Evolutionary conservation across 1,140 invertebrate genomes (phyloP), one percentile per base, ranked within the genome.

Genomic region (Psix sp.): DNA sequence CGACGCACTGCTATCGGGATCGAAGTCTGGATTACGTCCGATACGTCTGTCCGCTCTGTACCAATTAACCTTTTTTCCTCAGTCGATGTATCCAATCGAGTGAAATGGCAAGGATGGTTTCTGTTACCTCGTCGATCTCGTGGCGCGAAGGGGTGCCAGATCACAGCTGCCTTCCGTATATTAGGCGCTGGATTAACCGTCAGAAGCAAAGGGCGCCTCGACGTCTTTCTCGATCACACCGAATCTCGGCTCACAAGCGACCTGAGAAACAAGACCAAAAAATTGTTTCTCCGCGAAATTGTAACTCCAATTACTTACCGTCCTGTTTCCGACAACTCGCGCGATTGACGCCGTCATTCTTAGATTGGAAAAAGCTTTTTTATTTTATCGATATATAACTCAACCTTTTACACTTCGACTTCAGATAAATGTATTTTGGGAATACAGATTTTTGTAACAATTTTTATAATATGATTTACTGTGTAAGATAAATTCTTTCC

Each of bases 161-260:
- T 71, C 62, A 57, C 72, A 68, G 76, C 57, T 77, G 51, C 74
- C 65, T 67, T 67, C 73, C 65, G 73, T 76, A 82, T 82, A 81
- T 82, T 82, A 82, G 79, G 73, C 72, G 65, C 38, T 43, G 74
- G 77, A 82, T 82, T 81, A 82, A 82, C 74, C 66, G 77, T 80
- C 80, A 70, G 75, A 75, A 65, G 63, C 49, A 78, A 78, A 77
- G 73, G 72, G 52, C 65, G 54, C 49, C 48, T 24, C 59, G 46
- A 66, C 59, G 65, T 75, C 65, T 70, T 70, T 65, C 65, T 70
- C 57, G 62, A 74, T 74, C 71, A 67, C 62, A 57, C 56, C 38
- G 63, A 67, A 74, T 73, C 70, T 54, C 70, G 39, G 51, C 56
- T 66, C 66, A 60, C 60, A n/a, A 52, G 26, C 51, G 59, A 59